A percentile compares a stretch with the other conserved stretches of the same genome.
Evolutionary conservation across 1,140 invertebrate species (phyloP).

Genomic region (Amyelois transitella): DNA sequence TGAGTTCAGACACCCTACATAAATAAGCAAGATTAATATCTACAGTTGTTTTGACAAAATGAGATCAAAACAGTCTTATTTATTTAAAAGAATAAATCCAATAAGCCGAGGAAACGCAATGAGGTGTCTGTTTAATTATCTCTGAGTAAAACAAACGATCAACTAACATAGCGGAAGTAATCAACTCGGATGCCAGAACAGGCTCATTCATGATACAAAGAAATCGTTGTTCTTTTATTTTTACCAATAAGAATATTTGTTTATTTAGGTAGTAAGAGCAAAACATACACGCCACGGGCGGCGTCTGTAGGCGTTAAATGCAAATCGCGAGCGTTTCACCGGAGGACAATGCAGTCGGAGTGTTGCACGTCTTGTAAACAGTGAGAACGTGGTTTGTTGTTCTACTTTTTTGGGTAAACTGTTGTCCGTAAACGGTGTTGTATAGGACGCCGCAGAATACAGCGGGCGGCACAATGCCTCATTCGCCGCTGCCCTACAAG

Average conservation of each 20-base stretch:
- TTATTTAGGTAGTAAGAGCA: slow-evolving; percentile 19
- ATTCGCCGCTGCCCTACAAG: slow-evolving; percentile 50
- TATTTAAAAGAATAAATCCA: slow-evolving; percentile 9
- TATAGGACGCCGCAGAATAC: slow-evolving; percentile 63
- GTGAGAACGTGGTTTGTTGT: slow-evolving; percentile 54
- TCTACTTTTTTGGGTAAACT: slow-evolving; percentile 71
- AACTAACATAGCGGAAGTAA: slow-evolving; percentile 31
- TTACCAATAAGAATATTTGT: not conserved
- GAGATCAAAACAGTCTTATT: no score
- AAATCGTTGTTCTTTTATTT: not conserved
- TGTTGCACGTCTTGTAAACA: slow-evolving; percentile 68
- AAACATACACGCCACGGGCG: slow-evolving; percentile 27
- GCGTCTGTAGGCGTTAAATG: slow-evolving; percentile 63
- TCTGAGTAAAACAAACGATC: slow-evolving; percentile 27
- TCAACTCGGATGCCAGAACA: slow-evolving; percentile 10
- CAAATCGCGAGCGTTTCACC: slow-evolving; percentile 64
- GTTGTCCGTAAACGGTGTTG: slow-evolving; percentile 57
- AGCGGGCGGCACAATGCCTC: slow-evolving; percentile 53
- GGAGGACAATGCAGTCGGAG: slow-evolving; percentile 60
- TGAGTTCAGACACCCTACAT: no score
- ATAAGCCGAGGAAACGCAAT: slow-evolving; percentile 29
- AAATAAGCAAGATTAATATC: no score
- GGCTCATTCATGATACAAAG: slow-evolving; percentile 1
- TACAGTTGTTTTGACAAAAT: no score
- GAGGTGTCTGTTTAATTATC: slow-evolving; percentile 36